Evolutionary conservation across 2,797 vertebrate species (phyloP), one percentile per base, ranked within the genome.

Genomic region (Remorina albescens): DNA sequence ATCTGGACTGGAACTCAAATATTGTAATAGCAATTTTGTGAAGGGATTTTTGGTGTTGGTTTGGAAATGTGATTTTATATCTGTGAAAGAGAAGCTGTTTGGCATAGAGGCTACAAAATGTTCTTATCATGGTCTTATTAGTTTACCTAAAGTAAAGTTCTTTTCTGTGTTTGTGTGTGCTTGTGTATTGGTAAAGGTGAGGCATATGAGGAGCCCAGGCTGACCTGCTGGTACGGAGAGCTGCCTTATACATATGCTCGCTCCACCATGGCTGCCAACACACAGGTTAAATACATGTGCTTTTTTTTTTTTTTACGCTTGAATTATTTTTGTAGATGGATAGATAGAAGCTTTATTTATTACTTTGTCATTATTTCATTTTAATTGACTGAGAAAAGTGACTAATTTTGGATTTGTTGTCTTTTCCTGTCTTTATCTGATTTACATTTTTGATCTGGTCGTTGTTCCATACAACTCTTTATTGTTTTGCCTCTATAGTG

Each of bases 191-290:
- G 42, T 92, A 46, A 60, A 99, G 98, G 95, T 81, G 82, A 92
- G 36, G 93, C 95, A 49, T 99, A 98, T 34, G 93, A 93, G 23
- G 97, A 99, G 69, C 98, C 98, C 41, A 93, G 97, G 78, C 94
- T 99, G 63, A 99, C 97, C 39, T 97, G 95, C 70, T 99, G 98
- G 97, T 99, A 94, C 41, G 98, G 98, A 78, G 96, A 97, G 66
- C 89, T 98, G 80, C 96, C 98, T 7, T 99, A 99, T 61, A 97
- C 96, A 0, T 99, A 99, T 25, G 95, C 97, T 68, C 91, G 69
- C 71, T 94, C 97, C 83, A 97, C 95, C 21, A 92, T 99, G 96
- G 92, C 95, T 54, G 92, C 96, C 69, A 99, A 97, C 81, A 73
- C 95, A 71, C 88, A 98, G 82, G 98, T 99, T 84, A 50, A 91